phyloP scores from a whole-genome alignment of 2,888 invertebrate genomes.

The Microchrysa polita region DNA sequence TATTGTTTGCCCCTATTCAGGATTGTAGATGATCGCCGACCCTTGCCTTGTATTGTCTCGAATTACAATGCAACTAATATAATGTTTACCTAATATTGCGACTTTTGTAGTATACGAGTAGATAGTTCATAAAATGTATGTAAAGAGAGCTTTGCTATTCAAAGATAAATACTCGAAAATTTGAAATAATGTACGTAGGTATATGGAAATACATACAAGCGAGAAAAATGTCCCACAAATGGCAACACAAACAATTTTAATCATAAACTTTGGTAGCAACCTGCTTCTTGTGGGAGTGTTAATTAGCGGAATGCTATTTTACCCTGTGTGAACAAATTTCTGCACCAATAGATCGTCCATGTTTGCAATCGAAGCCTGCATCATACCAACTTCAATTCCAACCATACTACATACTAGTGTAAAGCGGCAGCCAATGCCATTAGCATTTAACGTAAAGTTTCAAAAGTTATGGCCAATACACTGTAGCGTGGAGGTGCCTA shows the following conservation, averaged over 20 bases:
- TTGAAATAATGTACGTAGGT: too few species aligned
- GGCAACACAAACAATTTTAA: not conserved
- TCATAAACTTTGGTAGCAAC: conserved; percentile 2
- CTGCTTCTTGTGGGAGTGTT: conserved; percentile 41
- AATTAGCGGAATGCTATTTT: conserved; percentile 37
- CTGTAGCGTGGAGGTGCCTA: conserved; percentile 15
- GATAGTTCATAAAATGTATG: too few species aligned
- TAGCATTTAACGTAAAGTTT: not conserved
- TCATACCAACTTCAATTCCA: conserved; percentile 7
- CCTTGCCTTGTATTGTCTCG: too few species aligned
- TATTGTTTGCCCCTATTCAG: too few species aligned
- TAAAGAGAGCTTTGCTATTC: too few species aligned
- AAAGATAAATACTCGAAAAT: too few species aligned
- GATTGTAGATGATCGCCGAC: too few species aligned
- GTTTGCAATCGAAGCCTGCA: conserved; percentile 20
- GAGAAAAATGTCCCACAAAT: not conserved
- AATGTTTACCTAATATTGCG: too few species aligned
- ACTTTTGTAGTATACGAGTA: too few species aligned
- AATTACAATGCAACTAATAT: too few species aligned
- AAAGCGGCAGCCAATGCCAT: conserved; percentile 38
- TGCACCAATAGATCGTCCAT: conserved; percentile 17
- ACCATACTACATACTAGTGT: too few species aligned
- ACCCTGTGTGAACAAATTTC: conserved; percentile 34
- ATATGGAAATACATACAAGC: too few species aligned
- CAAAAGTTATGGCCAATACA: conserved; percentile 9